These are phyloP conservation scores for Phortica magna DNA, from an alignment of 2,888 invertebrate species.

Conservation along the genomic window DNA sequence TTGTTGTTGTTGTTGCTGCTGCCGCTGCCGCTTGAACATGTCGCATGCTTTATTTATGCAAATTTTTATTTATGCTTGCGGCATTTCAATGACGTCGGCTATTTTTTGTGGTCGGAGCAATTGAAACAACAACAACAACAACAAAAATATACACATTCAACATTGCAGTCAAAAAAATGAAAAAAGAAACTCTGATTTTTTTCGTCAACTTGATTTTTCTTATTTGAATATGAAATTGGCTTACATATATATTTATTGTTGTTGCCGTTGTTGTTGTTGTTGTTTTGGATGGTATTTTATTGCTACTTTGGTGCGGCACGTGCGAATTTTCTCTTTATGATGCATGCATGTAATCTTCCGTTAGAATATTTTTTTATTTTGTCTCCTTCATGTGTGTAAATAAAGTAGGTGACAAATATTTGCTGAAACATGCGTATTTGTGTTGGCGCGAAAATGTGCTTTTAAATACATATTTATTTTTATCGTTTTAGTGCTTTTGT, in stretches of 20 bases:
- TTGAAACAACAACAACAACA: background rate
- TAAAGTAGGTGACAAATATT: too few species aligned
- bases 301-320: too few species aligned
- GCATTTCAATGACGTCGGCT: slow-evolving; percentile 23
- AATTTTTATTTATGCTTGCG: slow-evolving; percentile 26
- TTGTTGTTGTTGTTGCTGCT: background rate
- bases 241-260: background rate
- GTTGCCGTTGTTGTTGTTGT: too few species aligned
- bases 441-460: too few species aligned
- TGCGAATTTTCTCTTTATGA: too few species aligned
- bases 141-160: background rate
- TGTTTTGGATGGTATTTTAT: too few species aligned
- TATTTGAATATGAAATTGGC: slow-evolving; percentile 12
- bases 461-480: too few species aligned
- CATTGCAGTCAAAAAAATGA: background rate
- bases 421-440: too few species aligned
- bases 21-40: background rate
- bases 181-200: background rate
- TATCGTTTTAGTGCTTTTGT: too few species aligned
- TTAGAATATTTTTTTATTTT: too few species aligned
- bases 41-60: slow-evolving; percentile 23
- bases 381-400: too few species aligned
- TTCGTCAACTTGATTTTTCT: background rate
- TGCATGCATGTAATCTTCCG: too few species aligned
- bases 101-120: background rate